Evolutionary conservation across 35 echinoderm and acorn worm genomes (phyloP), one percentile per base, ranked within the genome.

Genomic region (Heliocidaris erythrogramma): DNA sequence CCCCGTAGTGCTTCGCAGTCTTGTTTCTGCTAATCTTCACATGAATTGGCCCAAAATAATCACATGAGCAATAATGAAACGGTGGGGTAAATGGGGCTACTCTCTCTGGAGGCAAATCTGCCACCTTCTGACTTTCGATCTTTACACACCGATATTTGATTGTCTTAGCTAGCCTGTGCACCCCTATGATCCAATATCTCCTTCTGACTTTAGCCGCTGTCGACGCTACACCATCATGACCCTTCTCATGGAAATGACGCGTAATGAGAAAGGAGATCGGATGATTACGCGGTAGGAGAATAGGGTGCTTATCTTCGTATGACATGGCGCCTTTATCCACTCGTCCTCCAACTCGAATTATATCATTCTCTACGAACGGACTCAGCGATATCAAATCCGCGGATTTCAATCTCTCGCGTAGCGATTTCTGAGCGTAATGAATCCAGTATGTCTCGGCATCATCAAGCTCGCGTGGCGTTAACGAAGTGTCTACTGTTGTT

Each of bases 21-120:
- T 96, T 96, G 85, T 96, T 96, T 13, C 85, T 29, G 8, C 95
- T 85, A 49, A 96, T 65, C 31, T 89, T 96, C 5, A 96, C 95
- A n/a, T n/a, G n/a, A n/a, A n/a, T n/a, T n/a, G n/a, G n/a, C n/a
- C n/a, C n/a, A n/a, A n/a, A n/a, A n/a, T n/a, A n/a, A n/a, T n/a
- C n/a, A n/a, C n/a, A n/a, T n/a, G n/a, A n/a, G n/a, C n/a, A n/a
- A n/a, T n/a, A 94, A 42, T 97, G 50, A 53, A 97, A 97, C 49
- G 96, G 94, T 94, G 96, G 94, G 8, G 94, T 97, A n/a, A 89
- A 95, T 95, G 92, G 94, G 30, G 96, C 94, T 49, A 97, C 35
- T 93, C 90, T 95, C 52, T 97, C 90, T 18, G 21, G 1, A 16
- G 96, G 97, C 21, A 96, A 60, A 85, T 93, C 95, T 30, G 93